These are phyloP conservation scores for Bellardia pandia DNA, from an alignment of 2,888 invertebrate species.

Conservation along the genomic window DNA sequence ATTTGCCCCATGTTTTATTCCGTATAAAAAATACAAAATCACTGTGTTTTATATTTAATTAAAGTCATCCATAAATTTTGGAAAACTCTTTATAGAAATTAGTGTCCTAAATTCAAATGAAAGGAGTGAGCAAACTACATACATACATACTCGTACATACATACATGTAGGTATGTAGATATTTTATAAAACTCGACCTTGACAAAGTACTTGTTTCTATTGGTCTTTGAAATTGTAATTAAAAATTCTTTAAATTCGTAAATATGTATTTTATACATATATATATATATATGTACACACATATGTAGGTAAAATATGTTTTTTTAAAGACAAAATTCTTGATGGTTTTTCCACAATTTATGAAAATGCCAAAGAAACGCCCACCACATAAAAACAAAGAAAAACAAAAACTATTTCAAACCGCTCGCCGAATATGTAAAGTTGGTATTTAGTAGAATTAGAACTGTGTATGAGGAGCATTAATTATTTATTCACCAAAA, in stretches of 20 bases:
- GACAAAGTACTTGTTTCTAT: not conserved
- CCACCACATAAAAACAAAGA: not conserved
- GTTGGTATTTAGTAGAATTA: constrained; percentile 19
- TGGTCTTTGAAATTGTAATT: not conserved
- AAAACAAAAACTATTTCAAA: constrained; percentile 27
- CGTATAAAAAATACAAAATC: too few species aligned
- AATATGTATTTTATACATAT: not conserved
- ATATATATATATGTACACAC: too few species aligned
- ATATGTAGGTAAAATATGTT: not conserved
- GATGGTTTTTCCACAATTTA: constrained; percentile 63
- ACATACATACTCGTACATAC: too few species aligned
- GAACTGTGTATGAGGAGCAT: constrained; percentile 32
- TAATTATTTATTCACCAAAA: constrained; percentile 41
- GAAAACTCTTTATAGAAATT: too few species aligned
- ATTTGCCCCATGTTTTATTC: too few species aligned
- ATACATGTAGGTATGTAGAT: too few species aligned
- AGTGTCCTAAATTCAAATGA: too few species aligned
- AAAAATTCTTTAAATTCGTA: constrained; percentile 34
- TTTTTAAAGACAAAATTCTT: constrained; percentile 34
- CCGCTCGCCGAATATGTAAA: not conserved
- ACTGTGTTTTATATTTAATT: too few species aligned
- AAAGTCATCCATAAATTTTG: too few species aligned
- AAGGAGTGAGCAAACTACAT: not conserved
- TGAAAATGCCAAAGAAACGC: constrained; percentile 47
- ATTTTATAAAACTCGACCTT: constrained; percentile 16